Conservation (phyloP, 1,140 invertebrate species). For the Linepithema humile region DNA sequence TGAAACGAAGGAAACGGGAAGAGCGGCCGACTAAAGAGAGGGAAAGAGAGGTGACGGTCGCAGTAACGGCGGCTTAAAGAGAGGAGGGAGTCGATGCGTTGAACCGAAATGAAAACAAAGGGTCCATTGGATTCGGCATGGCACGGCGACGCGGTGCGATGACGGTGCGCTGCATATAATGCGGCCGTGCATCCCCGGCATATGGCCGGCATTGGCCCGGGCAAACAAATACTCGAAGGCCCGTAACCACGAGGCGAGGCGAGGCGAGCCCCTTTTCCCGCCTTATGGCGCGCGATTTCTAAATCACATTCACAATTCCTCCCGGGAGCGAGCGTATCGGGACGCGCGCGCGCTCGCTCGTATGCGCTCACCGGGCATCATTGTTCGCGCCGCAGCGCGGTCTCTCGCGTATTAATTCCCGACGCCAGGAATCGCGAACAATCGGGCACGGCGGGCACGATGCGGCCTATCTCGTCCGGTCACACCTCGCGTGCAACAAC, state of each 20-base stretch:
- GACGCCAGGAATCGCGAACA: conserved; percentile 67
- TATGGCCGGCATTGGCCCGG: conserved; percentile 68
- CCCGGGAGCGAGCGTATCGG: not conserved
- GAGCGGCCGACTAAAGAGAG: not conserved
- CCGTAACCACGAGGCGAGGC: conserved; percentile 51
- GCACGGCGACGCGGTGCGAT: conserved; percentile 57
- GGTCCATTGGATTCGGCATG: conserved; percentile 68
- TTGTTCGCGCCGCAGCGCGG: conserved; percentile 48
- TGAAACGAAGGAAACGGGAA: conserved; percentile 21
- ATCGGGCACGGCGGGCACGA: conserved; percentile 56
- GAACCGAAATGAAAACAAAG: conserved; percentile 77
- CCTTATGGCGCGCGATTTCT: conserved; percentile 74
- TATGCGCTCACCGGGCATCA: conserved; percentile 41
- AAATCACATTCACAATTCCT: conserved; percentile 71
- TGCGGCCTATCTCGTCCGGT: conserved; percentile 71
- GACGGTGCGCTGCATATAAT: conserved; percentile 66
- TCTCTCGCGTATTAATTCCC: conserved; percentile 70
- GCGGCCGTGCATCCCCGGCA: conserved; percentile 63
- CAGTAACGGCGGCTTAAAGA: conserved; percentile 35
- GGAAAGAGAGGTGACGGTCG: conserved; percentile 20
- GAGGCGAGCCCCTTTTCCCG: conserved; percentile 48
- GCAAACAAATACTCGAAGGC: conserved; percentile 69
- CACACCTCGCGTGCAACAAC: conserved; percentile 73
- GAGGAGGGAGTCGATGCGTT: conserved; percentile 65
- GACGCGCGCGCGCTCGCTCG: not conserved